Evolutionary conservation across 2,888 invertebrate genomes (phyloP).

Genomic region (Tineola bisselliella): DNA sequence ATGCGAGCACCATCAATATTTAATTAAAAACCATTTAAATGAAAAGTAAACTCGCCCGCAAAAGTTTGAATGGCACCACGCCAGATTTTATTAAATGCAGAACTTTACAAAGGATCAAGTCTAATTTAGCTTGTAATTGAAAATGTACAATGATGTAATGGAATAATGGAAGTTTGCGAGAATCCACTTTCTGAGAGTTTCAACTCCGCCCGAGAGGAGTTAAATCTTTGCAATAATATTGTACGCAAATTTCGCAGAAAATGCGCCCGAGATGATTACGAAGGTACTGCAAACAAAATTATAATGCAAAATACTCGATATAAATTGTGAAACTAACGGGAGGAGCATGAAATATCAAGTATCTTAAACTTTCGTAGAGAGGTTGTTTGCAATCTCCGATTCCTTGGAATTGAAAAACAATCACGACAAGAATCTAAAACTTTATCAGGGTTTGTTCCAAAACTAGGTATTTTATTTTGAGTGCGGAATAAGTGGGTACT

Average conservation of each 20-base stretch:
- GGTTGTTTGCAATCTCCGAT: neutral
- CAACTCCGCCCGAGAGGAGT: neutral
- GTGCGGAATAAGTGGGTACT: neutral
- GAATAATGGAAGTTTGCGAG: constrained; percentile 14
- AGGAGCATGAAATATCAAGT: neutral
- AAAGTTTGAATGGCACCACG: constrained; percentile 15
- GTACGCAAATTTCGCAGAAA: neutral
- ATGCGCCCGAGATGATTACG: neutral
- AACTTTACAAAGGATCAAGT: constrained; percentile 16
- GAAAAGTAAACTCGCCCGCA: constrained; percentile 16
- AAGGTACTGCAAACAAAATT: neutral
- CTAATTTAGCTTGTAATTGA: constrained; percentile 17
- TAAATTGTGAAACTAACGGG: neutral
- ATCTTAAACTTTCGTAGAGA: neutral
- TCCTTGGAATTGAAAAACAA: neutral
- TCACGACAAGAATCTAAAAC: neutral
- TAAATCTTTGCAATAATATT: constrained; percentile 6
- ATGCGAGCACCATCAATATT: constrained; percentile 1
- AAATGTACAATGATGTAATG: constrained; percentile 17
- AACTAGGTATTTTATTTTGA: neutral
- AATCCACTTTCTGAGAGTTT: constrained; percentile 9
- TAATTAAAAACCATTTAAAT: constrained; percentile 15
- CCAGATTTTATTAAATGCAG: constrained; percentile 16
- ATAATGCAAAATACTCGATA: neutral
- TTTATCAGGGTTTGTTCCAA: neutral